Evolutionary conservation across 2,888 invertebrate species (phyloP), one percentile per base, ranked within the genome.

Genomic region (Myopa testacea): DNA sequence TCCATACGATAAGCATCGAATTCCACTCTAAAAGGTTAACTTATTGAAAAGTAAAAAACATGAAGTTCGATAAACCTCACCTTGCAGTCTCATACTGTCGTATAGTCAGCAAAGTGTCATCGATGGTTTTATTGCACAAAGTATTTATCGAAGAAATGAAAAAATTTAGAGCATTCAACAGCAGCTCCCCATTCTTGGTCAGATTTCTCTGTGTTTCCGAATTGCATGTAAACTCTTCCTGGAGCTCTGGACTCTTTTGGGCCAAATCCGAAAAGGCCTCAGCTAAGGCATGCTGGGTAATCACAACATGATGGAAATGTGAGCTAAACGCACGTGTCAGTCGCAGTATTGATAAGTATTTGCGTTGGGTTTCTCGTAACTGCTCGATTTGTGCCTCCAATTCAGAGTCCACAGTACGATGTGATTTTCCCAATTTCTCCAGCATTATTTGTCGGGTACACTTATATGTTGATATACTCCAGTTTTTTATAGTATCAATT

Each of bases 401-500:
- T 90, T 98, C 98, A 1, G 96, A 94, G 88, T 97, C 96, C 72
- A 96, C 95, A 65, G 96, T 97, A 79, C 96, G 92, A 10, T 96
- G 95, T 67, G 95, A 95, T 91, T 98, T 99, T 26, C 99, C 99
- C 77, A 99, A 91, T 88, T 97, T 97, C 89, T 99, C 99, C 83
- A 97, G 95, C 90, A 99, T 94, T 79, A 98, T 92, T 89, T 99
- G 99, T 85, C 96, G 95, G 7, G 99, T 99, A 88, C 98, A 99
- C 90, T 98, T 99, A 89, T 98, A 99, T 0, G 98, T 98, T 79
- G 98, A 98, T 87, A 99, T 96, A 81, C 98, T 96, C 99, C 99
- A 99, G 88, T 95, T 97, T 88, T 95, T 96, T 80, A 99, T 91
- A 78, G 95, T 94, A 88, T 98, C 98, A 86, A 99, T 94, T 89